Conservation (phyloP, 2,888 invertebrate genomes). For the Epicampocera succincta region DNA sequence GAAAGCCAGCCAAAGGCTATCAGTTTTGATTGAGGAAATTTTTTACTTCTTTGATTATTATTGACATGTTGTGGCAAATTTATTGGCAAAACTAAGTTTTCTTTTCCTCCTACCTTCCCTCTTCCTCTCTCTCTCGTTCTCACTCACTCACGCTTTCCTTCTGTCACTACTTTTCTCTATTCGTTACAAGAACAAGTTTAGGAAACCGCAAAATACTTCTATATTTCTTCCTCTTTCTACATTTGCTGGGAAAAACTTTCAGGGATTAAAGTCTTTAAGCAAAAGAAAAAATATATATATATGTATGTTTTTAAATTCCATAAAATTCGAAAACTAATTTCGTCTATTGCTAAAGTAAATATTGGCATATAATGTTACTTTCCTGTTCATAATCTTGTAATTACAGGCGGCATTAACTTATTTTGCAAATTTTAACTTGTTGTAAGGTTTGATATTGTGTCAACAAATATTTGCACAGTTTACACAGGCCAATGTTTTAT, state of each 20-base stretch:
- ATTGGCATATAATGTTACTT: neutral
- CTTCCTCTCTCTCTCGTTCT: no score
- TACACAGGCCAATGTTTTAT: conserved; percentile 14
- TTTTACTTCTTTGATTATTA: conserved; percentile 31
- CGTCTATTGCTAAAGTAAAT: neutral
- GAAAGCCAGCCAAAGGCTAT: conserved; percentile 40
- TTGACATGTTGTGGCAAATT: conserved; percentile 52
- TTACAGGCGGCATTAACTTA: conserved; percentile 1
- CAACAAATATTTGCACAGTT: conserved; percentile 18
- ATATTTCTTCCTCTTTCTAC: neutral
- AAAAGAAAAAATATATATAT: neutral
- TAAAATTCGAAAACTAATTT: neutral
- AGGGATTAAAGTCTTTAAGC: neutral
- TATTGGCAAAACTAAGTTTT: conserved; percentile 14
- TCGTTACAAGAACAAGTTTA: conserved; percentile 8
- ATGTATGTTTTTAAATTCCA: no score
- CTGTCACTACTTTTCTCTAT: neutral
- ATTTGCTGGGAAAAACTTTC: neutral
- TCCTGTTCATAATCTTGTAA: neutral
- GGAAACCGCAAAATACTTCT: conserved; percentile 16
- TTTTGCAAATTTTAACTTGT: conserved; percentile 8
- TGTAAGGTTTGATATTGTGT: conserved; percentile 1
- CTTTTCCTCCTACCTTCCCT: neutral
- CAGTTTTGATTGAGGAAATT: conserved; percentile 44
- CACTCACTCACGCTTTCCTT: no score